Evolutionary conservation across 1,140 invertebrate genomes (phyloP).

Genomic region (Zaprionus lachaisei): DNA sequence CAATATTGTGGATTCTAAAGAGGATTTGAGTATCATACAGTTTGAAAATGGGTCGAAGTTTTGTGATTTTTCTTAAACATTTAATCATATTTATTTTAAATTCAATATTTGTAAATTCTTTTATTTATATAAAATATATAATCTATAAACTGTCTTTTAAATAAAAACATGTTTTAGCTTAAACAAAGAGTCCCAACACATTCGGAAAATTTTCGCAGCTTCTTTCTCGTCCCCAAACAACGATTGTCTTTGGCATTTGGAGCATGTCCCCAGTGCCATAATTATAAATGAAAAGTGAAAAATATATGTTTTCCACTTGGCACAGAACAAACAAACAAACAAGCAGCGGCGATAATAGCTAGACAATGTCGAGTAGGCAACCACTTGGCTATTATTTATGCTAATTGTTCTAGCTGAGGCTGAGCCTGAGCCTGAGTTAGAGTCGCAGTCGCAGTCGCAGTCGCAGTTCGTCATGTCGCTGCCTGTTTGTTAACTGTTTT

Average conservation of each 20-base stretch:
- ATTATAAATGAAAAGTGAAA: constrained; percentile 78
- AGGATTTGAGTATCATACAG: constrained; percentile 42
- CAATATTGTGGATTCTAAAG: constrained; percentile 41
- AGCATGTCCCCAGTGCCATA: constrained; percentile 69
- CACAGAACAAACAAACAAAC: constrained; percentile 31
- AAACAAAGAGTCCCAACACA: background rate
- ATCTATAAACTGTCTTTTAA: background rate
- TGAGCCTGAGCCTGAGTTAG: background rate
- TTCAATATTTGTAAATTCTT: too few relatives aligned
- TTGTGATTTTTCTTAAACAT: background rate
- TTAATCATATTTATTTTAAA: too few relatives aligned
- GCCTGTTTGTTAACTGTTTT: constrained; percentile 43
- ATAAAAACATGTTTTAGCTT: background rate
- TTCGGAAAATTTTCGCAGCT: constrained; percentile 19
- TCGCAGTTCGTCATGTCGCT: constrained; percentile 53
- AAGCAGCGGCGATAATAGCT: constrained; percentile 36
- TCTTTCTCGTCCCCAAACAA: constrained; percentile 21
- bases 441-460: background rate
- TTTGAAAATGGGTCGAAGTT: constrained; percentile 21
- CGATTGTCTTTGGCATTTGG: constrained; percentile 68
- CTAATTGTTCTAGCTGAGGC: constrained; percentile 63
- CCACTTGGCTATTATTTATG: constrained; percentile 80
- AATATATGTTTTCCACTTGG: constrained; percentile 68
- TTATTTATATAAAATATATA: too few relatives aligned
- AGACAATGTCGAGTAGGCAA: constrained; percentile 42